Evolutionary conservation across 2,797 vertebrate genomes (phyloP).

Genomic region (Molossus alvarezi): DNA sequence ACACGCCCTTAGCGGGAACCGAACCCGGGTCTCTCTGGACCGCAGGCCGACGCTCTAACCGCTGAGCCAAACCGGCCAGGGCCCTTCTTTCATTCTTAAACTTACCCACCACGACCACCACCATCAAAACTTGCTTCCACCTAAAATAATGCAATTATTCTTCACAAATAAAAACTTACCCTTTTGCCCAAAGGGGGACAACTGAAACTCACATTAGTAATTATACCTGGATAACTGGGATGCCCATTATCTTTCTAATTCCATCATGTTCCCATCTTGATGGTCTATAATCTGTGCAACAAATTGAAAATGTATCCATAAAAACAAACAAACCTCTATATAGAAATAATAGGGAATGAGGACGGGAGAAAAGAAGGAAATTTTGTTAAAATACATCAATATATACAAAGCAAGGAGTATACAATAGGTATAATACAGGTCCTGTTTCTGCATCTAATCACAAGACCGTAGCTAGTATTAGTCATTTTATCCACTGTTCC

Average conservation of each 20-base stretch:
- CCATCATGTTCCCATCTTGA: not conserved
- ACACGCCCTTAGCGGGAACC: too few species aligned
- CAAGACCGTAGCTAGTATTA: not conserved
- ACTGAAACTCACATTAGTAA: not conserved
- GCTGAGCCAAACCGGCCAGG: too few species aligned
- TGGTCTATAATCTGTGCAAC: slow-evolving; percentile 7
- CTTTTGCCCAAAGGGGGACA: not conserved
- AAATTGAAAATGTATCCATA: not conserved
- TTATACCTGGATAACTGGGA: not conserved
- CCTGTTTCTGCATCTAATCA: not conserved
- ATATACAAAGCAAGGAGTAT: not conserved
- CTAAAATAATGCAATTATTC: not conserved
- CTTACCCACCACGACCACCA: not conserved
- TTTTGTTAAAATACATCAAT: not conserved
- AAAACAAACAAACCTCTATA: not conserved
- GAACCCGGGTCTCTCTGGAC: too few species aligned
- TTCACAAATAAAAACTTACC: slow-evolving; percentile 15
- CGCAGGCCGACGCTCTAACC: too few species aligned
- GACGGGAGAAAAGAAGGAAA: not conserved
- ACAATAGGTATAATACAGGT: accelerated
- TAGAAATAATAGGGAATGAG: not conserved
- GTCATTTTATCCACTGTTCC: not conserved
- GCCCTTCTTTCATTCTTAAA: not conserved
- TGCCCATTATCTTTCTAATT: not conserved
- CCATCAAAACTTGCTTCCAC: not conserved